These are phyloP conservation scores for Tenthredo amoena DNA, from an alignment of 2,888 invertebrate genomes.

Conservation along the genomic window DNA sequence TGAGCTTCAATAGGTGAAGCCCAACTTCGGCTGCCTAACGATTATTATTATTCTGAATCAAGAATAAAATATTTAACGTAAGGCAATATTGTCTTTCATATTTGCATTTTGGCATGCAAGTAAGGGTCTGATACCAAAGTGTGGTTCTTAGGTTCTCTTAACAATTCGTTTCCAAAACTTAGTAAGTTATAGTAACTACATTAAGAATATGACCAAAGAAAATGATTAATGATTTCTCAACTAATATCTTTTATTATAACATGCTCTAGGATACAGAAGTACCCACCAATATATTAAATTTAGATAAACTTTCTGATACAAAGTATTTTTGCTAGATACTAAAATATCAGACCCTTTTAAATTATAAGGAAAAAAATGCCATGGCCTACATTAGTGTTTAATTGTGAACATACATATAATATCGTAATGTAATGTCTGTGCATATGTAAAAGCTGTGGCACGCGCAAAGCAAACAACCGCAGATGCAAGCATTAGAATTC, in stretches of 20 bases:
- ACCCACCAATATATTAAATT: conserved; percentile 2
- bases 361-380: conserved; percentile 66
- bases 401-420: conserved; percentile 61
- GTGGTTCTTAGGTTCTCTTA: conserved; percentile 5
- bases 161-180: conserved; percentile 10
- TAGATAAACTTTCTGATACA: conserved; percentile 14
- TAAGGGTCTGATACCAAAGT: conserved; percentile 62
- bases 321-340: conserved; percentile 38
- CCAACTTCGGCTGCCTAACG: conserved; percentile 55
- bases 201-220: conserved; percentile 36
- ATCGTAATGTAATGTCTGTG: conserved; percentile 54
- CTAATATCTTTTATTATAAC: background rate
- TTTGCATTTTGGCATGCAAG: conserved; percentile 62
- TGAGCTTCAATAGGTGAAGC: conserved; percentile 53
- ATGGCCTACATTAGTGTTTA: conserved; percentile 73
- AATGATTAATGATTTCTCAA: conserved; percentile 27
- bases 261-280: background rate
- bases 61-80: conserved; percentile 64
- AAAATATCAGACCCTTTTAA: conserved; percentile 62
- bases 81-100: conserved; percentile 66
- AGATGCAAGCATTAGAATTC: conserved; percentile 13
- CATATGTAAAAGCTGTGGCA: conserved; percentile 39
- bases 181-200: background rate
- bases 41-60: conserved; percentile 64
- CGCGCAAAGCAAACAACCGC: conserved; percentile 23